These are phyloP conservation scores for Oncopodura yosiiana DNA, from an alignment of 1,140 invertebrate species.

Conservation along the genomic window DNA sequence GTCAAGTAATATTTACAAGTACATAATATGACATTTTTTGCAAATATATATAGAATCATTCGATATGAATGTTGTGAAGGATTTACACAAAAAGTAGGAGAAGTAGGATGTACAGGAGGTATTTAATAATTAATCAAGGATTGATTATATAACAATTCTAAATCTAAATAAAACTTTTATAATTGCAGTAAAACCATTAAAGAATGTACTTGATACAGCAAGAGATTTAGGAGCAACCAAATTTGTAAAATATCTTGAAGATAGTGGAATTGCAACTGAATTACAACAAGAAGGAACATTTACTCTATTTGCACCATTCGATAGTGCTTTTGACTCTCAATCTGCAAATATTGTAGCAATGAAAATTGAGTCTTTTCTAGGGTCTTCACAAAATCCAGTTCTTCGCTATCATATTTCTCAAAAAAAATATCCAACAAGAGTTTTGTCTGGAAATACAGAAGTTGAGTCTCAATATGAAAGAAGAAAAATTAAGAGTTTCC, in stretches of 20 bases:
- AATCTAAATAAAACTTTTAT: background rate
- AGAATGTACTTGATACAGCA: slow-evolving; percentile 45
- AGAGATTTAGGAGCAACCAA: slow-evolving; percentile 42
- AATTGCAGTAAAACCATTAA: slow-evolving; percentile 44
- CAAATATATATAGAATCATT: slow-evolving; percentile 39
- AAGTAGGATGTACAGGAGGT: slow-evolving; percentile 46
- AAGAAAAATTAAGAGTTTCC: slow-evolving; percentile 40
- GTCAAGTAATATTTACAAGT: background rate
- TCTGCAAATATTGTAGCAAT: slow-evolving; percentile 11
- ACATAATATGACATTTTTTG: slow-evolving; percentile 3
- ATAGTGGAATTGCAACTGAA: slow-evolving; percentile 40
- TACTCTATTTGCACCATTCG: slow-evolving; percentile 47
- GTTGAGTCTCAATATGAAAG: slow-evolving; percentile 38
- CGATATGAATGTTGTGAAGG: slow-evolving; percentile 49
- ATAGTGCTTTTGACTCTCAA: slow-evolving; percentile 44
- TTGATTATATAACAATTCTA: background rate
- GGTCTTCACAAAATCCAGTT: slow-evolving; percentile 37
- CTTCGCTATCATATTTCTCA: slow-evolving; percentile 43
- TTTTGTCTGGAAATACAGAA: slow-evolving; percentile 41
- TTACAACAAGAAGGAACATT: slow-evolving; percentile 41
- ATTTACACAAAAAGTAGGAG: slow-evolving; percentile 40
- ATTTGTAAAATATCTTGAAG: slow-evolving; percentile 42
- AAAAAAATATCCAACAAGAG: slow-evolving; percentile 39
- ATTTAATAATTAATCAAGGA: slow-evolving; percentile 18
- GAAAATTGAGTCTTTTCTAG: slow-evolving; percentile 23